Conservation (phyloP, 2,113 vertebrate genomes). For the Hiodon tergisus region DNA sequence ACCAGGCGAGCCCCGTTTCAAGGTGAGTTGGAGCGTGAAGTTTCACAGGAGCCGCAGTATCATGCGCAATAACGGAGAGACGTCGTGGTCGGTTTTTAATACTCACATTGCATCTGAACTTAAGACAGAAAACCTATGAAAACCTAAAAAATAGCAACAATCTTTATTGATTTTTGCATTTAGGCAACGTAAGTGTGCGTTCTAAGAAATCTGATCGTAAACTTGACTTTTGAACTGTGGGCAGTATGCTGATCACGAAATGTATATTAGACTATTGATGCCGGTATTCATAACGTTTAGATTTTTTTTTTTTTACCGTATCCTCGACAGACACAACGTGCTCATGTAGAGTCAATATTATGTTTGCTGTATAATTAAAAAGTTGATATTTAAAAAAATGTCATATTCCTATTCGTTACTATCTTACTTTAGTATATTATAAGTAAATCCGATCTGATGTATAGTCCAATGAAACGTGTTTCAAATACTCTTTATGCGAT, state of each 20-base stretch:
- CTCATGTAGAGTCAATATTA: too few relatives aligned
- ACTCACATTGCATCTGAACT: not conserved
- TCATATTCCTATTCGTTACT: too few relatives aligned
- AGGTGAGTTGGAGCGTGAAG: constrained; percentile 81
- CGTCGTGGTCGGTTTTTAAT: not conserved
- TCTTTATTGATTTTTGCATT: not conserved
- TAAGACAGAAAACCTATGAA: not conserved
- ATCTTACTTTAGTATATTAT: too few relatives aligned
- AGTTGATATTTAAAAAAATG: too few relatives aligned
- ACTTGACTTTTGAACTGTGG: constrained; percentile 21
- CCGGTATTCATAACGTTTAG: too few relatives aligned
- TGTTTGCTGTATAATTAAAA: too few relatives aligned
- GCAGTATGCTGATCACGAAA: not conserved
- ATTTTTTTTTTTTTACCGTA: not conserved
- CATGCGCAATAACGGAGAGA: constrained; percentile 78
- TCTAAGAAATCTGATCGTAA: constrained; percentile 14
- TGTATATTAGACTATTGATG: too few relatives aligned
- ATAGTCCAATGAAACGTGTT: too few relatives aligned
- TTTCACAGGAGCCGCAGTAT: constrained; percentile 79
- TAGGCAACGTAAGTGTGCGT: not conserved
- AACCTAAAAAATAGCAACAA: not conserved
- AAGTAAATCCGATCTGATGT: too few relatives aligned
- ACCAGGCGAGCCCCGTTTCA: constrained; percentile 62
- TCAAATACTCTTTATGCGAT: too few relatives aligned
- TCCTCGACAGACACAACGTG: not conserved